Percentiles rank a stretch among this genome's conserved stretches.
Evolutionary conservation across 2,797 vertebrate genomes (phyloP).

Genomic region (Bradypodion pumilum): DNA sequence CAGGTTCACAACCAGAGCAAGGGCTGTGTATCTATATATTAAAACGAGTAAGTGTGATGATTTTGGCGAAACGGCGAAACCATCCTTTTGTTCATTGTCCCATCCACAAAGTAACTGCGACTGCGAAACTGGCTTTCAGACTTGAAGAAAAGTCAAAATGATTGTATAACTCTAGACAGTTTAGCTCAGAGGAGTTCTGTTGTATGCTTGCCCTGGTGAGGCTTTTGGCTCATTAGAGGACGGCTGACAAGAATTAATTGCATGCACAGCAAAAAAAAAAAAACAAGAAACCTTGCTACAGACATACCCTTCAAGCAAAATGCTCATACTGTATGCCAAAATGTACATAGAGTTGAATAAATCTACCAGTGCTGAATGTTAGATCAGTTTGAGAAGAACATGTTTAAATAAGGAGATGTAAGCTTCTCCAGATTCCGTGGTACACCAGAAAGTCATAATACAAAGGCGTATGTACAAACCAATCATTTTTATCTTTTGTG

Average conservation of each 20-base stretch:
- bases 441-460: conserved; percentile 31
- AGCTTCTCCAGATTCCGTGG: not conserved
- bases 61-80: not conserved
- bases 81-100: not conserved
- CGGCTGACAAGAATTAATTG: not conserved
- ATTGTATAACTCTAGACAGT: not conserved
- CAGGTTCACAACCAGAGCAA: not conserved
- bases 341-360: conserved; percentile 35
- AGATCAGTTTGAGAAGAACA: conserved; percentile 12
- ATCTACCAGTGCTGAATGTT: conserved; percentile 1
- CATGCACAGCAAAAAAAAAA: too few species aligned
- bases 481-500: conserved; percentile 29
- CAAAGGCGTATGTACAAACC: conserved; percentile 11
- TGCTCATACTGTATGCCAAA: not conserved
- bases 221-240: not conserved
- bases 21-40: not conserved
- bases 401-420: not conserved
- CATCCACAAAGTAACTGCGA: not conserved
- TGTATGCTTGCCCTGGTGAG: not conserved
- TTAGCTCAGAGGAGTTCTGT: not conserved
- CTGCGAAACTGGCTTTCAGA: not conserved
- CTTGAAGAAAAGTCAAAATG: not conserved
- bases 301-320: conserved; percentile 23
- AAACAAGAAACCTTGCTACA: too few species aligned
- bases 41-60: not conserved